These are phyloP conservation scores for Philereme vetulata DNA, from an alignment of 2,888 invertebrate genomes.

Conservation along the genomic window DNA sequence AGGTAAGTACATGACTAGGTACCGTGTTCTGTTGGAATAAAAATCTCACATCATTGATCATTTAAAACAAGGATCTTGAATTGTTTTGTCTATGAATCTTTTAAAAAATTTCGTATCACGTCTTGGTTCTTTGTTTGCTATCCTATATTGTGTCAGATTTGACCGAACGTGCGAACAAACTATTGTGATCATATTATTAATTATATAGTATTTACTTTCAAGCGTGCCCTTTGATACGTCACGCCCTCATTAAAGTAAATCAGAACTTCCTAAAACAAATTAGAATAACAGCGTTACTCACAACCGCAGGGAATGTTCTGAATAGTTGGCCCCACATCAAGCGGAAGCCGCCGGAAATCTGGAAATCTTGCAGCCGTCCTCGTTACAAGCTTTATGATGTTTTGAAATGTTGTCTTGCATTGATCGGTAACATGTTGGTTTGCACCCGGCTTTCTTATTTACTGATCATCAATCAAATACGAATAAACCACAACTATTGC, in stretches of 20 bases:
- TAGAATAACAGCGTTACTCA: constrained; percentile 6
- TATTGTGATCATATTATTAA: too few species aligned
- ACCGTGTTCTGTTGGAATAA: too few species aligned
- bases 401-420: constrained; percentile 21
- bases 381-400: constrained; percentile 24
- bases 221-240: constrained; percentile 17
- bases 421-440: constrained; percentile 13
- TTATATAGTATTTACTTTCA: too few species aligned
- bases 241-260: not conserved
- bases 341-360: constrained; percentile 22
- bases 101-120: too few species aligned
- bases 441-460: constrained; percentile 13
- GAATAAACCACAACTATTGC: not conserved
- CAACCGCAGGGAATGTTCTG: constrained; percentile 16
- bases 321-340: constrained; percentile 26
- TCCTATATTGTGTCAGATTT: too few species aligned
- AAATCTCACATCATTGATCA: too few species aligned
- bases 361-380: constrained; percentile 22
- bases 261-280: constrained; percentile 18
- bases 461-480: not conserved
- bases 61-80: too few species aligned
- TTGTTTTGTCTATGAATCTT: too few species aligned
- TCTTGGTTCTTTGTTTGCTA: too few species aligned
- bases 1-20: too few species aligned
- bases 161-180: too few species aligned